Base-by-base conservation (phyloP, 2,888 invertebrate species). In the Philereme transversata region DNA sequence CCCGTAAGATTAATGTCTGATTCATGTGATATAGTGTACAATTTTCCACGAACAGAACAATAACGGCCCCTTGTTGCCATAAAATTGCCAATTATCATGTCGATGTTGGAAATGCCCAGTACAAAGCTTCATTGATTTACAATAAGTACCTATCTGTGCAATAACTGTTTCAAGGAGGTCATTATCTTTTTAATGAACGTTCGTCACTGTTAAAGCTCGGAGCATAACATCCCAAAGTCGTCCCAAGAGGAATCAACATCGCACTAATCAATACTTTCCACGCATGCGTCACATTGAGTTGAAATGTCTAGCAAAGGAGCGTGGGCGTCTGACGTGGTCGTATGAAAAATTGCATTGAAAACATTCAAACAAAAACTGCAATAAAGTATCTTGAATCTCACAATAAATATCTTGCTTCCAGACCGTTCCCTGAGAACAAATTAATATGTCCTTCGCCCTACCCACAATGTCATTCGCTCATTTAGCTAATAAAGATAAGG, bases 251-350 rank as follows among this genome's bases (percentile, higher is more conserved):
- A 83, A 83, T 84, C 84, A 79, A 79, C 81, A 73, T 72, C 77
- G 78, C 72, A 78, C 74, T 75, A 86, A 92, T 91, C 91, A 87
- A 92, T 91, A 91, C 71, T 75, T 78, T 84, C 71, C 80, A 86
- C 92, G 92, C 92, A 91, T 92, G 92, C 92, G 92, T 88, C 83
- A 79, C 69, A 67, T 75, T 75, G 73, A 72, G 76, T 72, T 72
- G 64, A 72, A 76, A 71, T 68, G 75, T 79, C 77, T 78, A 67
- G 64, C 63, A 62, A 73, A 62, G 58, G 59, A 75, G 77, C 79
- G 82, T 79, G 71, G 81, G 79, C 73, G 76, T 72, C 77, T 74
- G 72, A 80, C 74, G 71, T 75, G 70, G 59, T 62, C 64, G 44
- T 60, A 63, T 51, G 57, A 67, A 65, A 57, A 50, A 45, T 57